These are phyloP conservation scores for Musca vetustissima DNA, from an alignment of 1,140 invertebrate genomes.

Conservation along the genomic window DNA sequence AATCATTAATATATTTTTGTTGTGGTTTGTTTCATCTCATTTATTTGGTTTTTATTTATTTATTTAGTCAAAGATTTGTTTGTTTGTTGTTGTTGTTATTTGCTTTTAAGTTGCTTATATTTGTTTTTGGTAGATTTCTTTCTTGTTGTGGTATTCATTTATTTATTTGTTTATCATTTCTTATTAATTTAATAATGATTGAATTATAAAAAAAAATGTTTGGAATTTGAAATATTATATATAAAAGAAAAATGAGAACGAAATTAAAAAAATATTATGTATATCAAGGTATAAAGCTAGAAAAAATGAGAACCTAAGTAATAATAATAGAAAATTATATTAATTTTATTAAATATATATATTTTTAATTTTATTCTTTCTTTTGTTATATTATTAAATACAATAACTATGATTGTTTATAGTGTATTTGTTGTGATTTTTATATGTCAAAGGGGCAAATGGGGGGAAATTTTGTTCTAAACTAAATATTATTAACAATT, in stretches of 20 bases:
- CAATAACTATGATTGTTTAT: slow-evolving; percentile 22
- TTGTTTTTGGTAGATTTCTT: slow-evolving; percentile 29
- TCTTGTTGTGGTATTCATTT: slow-evolving; percentile 28
- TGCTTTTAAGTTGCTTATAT: slow-evolving; percentile 33
- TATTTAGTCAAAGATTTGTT: slow-evolving; percentile 34
- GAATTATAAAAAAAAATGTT: no score
- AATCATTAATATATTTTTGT: no score
- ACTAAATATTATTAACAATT: not conserved
- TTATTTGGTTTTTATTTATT: not conserved
- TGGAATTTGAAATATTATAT: no score
- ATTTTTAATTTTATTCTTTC: not conserved
- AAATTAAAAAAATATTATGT: no score
- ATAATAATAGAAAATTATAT: not conserved
- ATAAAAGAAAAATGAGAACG: no score
- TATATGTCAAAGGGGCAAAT: not conserved
- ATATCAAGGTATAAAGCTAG: no score
- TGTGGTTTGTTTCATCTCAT: no score
- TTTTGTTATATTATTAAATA: slow-evolving; percentile 19
- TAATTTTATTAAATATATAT: slow-evolving; percentile 1
- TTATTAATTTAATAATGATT: no score
- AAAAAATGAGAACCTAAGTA: no score
- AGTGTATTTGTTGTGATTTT: slow-evolving; percentile 1
- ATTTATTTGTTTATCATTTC: slow-evolving; percentile 25
- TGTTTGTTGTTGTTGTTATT: slow-evolving; percentile 27
- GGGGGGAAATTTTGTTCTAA: no score